Base-by-base conservation (phyloP, 2,113 vertebrate species). In the Toxotes chatareus region DNA sequence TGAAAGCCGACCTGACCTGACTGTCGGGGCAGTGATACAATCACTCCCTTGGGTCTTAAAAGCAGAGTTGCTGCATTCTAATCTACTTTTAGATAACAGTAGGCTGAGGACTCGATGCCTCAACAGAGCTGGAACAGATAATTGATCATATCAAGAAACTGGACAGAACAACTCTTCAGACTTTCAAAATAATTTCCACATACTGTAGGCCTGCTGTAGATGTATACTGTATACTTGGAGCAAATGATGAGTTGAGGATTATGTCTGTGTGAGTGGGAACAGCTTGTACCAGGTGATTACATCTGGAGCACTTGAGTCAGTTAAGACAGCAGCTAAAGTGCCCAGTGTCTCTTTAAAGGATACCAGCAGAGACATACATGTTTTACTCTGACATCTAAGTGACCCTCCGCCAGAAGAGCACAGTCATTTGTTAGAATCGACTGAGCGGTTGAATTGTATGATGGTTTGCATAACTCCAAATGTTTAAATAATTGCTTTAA, bases 31-130 rank as follows among this genome's bases (percentile, higher is more conserved):
- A 7, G 64, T 5, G 47, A 75, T 70, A 8, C 49, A 16, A 49
- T 64, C n/a, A 1, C 13, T 23, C n/a, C 12, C 40, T 51, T 34
- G 5, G 32, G 65, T 62, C 27, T 70, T 49, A 78, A 60, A 71
- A 8, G 7, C 61, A 27, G 40, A 68, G 44, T 38, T 38, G 7
- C 66, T 74, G 42, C 19, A 3, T 40, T 75, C 21, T 42, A 23
- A 59, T 82, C 63, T 64, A 46, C 57, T 59, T 78, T 38, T 49
- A 78, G 59, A 74, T 60, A 38, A 66, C 2, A 16, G 38, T 21
- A 34, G 46, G 60, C 53, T 9, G 47, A 49, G 4, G 10, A 17
- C 42, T 16, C 40, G 59, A 72, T 70, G 84, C 82, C 57, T 79
- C 70, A 67, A 32, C 46, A 53, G 57, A 57, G 64, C 46, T 7